Base-by-base conservation (phyloP, 1,140 invertebrate genomes). In the Lethocerus indicus region DNA sequence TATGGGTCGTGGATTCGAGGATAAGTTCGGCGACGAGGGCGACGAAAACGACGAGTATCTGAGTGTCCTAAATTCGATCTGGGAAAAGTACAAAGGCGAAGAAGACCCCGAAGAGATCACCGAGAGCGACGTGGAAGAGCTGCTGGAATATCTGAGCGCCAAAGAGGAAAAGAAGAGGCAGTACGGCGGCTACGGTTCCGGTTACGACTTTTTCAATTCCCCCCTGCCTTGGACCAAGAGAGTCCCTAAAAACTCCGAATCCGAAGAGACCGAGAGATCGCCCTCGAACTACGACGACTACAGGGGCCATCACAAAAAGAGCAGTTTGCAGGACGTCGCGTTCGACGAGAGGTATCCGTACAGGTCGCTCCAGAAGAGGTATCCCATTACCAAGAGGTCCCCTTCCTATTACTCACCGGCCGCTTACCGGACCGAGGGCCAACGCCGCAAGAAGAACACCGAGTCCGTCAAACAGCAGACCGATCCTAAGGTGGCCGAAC, bases 401-500 rank as follows among this genome's bases (percentile, higher is more conserved):
- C 45, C 53, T 16, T 24, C n/a, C n/a, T n/a, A n/a, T n/a, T n/a
- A n/a, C n/a, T n/a, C n/a, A n/a, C n/a, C 51, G 2, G 27, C 39
- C 16, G 29, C 45, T n/a, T 3, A 43, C 24, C 26, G 47, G 7
- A 28, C 51, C 12, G 36, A 37, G 1, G 32, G 23, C 13, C 44
- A 50, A 18, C 36, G 44, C n/a, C 49, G 51, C 26, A 56, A 52
- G 24, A 52, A 51, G 20, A 52, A 52, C 25, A 45, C 42, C 7
- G 32, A 20, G n/a, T n/a, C n/a, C n/a, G 41, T 47, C 5, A 52
- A 49, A 36, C 36, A 36, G 35, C 47, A 50, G 37, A 59, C 56
- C 14, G 58, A 59, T 37, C 56, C 58, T 18, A 57, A 59, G 42
- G 51, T 57, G 2, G 52, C 50, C 3, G 47, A 51, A 14, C 56